Evolutionary conservation across 2,113 vertebrate species (phyloP), one percentile per base, ranked within the genome.

Genomic region (Cheilinus undulatus): DNA sequence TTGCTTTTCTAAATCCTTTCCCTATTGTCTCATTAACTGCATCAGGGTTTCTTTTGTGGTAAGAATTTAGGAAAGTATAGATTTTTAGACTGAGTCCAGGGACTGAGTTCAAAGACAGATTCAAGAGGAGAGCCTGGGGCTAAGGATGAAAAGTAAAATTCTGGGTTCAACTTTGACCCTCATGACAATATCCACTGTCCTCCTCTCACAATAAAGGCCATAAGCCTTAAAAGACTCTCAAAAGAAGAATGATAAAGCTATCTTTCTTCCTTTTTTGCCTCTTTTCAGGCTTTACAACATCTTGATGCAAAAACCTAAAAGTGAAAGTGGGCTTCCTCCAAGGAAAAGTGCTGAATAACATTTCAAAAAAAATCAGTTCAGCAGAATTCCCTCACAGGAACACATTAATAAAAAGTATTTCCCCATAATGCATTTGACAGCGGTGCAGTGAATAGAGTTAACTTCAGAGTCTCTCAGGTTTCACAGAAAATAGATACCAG

Each of bases 341-440:
- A 42, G 50, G 34, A 59, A 73, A 66, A 36, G 59, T 30, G 66
- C 60, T 56, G 40, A 46, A 53, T 63, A 26, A 53, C 27, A 68
- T 30, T 20, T 34, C 2, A n/a, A 8, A 19, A 14, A 45, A 69
- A 82, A 68, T 71, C 27, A 36, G 48, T 66, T 58, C 27, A 42
- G 34, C 14, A n/a, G 26, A 42, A 28, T 68, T 61, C 64, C 36
- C 46, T 67, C 52, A 20, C 52, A 77, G 67, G 27, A 43, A 19
- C 40, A 24, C 17, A 17, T 61, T 51, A 36, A 60, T 70, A 76
- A 69, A 62, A 52, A 51, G 62, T 17, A 54, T 73, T 72, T 76
- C 30, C 22, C 32, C 57, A 23, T 53, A 53, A 77, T 78, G 50
- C 51, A 34, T 62, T 69, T 65, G 66, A 82, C 65, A 68, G 68